phyloP scores from a whole-genome alignment of 2,888 invertebrate genomes.

The Proisotoma minuta region DNA sequence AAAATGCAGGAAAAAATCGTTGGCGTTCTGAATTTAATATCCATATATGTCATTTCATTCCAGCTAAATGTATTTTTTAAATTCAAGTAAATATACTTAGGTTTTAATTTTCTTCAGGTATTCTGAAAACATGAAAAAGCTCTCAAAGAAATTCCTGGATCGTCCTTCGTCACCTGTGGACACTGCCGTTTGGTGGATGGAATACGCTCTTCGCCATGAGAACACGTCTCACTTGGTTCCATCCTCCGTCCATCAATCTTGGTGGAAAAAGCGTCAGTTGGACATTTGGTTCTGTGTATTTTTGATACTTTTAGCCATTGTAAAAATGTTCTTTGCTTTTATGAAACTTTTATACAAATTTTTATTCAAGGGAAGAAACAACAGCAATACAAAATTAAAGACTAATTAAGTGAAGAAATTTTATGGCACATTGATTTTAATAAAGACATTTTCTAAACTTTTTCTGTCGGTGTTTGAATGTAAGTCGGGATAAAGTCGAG shows the following conservation, averaged over 20 bases:
- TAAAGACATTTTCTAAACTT: too few relatives aligned
- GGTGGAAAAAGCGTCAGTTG: conserved; percentile 3
- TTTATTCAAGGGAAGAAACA: too few relatives aligned
- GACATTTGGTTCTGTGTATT: neutral
- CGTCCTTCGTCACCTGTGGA: conserved; percentile 19
- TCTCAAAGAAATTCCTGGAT: conserved; percentile 17
- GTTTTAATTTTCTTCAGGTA: conserved; percentile 15
- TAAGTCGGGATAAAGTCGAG: too few relatives aligned
- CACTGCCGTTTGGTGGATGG: conserved; percentile 34
- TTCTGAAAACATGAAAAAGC: conserved; percentile 10
- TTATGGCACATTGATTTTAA: too few relatives aligned
- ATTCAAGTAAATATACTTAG: too few relatives aligned
- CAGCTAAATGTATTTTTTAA: too few relatives aligned
- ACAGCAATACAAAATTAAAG: too few relatives aligned
- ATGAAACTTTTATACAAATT: neutral
- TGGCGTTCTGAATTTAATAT: too few relatives aligned
- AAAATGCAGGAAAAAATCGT: too few relatives aligned
- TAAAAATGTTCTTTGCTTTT: neutral
- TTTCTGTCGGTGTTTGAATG: too few relatives aligned
- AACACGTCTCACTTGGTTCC: neutral
- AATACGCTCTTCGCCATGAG: conserved; percentile 25
- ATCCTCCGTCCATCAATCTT: neutral
- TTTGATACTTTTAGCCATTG: neutral
- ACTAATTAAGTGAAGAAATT: too few relatives aligned
- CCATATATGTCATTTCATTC: too few relatives aligned